Percentiles rank a stretch among this genome's conserved stretches.
phyloP scores from a whole-genome alignment of 2,113 vertebrate genomes.

The Odocoileus hemionus region DNA sequence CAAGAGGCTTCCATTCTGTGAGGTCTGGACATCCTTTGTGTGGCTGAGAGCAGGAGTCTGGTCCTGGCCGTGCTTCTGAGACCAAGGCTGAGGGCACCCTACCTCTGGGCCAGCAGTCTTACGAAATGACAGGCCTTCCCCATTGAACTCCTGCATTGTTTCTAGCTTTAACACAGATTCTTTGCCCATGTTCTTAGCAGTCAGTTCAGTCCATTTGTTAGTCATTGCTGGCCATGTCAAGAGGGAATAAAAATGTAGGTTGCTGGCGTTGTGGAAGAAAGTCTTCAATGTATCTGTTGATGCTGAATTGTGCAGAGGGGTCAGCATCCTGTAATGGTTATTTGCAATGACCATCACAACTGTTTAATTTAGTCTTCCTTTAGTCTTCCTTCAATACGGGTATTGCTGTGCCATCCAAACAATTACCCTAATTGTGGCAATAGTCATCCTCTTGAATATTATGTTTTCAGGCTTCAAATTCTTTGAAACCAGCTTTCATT shows the following conservation, averaged over 20 bases:
- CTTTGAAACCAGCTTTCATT: conserved; percentile 6
- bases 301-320: neutral
- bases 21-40: neutral
- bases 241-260: neutral
- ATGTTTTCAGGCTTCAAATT: neutral
- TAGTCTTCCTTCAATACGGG: neutral
- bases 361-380: neutral
- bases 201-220: neutral
- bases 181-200: neutral
- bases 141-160: neutral
- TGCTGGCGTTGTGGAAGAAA: neutral
- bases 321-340: neutral
- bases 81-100: neutral
- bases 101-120: neutral
- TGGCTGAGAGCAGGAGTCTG: neutral
- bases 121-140: neutral
- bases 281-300: neutral
- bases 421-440: neutral
- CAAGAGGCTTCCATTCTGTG: neutral
- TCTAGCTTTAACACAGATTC: neutral
- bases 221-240: neutral
- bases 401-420: neutral
- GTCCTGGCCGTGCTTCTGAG: neutral
- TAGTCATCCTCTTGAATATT: neutral
- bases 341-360: neutral